phyloP scores from a whole-genome alignment of 2,888 invertebrate species.

The Campoletis raptor region DNA sequence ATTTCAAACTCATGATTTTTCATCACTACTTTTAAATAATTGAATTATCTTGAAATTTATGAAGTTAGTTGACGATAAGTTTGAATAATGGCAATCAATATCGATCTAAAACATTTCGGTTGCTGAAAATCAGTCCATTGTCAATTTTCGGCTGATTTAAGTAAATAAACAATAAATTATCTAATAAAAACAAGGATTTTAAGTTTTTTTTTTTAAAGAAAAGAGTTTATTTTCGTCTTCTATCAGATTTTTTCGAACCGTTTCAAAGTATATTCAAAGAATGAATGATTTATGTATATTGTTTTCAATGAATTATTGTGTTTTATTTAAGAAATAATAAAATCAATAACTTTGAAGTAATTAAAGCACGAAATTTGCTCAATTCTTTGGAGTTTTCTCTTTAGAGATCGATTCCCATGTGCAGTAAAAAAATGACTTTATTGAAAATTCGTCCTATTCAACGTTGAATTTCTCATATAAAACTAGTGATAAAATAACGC shows the following conservation, averaged over 20 bases:
- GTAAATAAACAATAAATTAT: not conserved
- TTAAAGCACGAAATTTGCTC: too few species aligned
- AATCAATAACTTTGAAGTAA: not conserved
- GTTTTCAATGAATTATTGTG: not conserved
- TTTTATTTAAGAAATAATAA: not conserved
- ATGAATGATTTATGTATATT: not conserved
- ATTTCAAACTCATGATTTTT: not conserved
- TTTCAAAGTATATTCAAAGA: not conserved
- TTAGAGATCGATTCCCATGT: not conserved
- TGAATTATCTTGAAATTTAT: not conserved
- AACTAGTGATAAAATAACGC: conserved; percentile 25
- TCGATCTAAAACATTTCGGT: not conserved
- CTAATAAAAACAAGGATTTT: not conserved
- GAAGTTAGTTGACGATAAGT: not conserved
- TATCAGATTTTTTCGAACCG: not conserved
- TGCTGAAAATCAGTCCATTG: too few species aligned
- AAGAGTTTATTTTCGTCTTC: not conserved
- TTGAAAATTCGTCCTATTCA: not conserved
- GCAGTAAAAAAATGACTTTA: not conserved
- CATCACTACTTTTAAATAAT: not conserved
- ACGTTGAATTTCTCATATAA: conserved; percentile 13
- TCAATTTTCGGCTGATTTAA: not conserved
- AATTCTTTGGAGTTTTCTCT: too few species aligned
- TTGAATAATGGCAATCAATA: not conserved
- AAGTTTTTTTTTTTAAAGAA: not conserved